Evolutionary conservation across 2,888 invertebrate species (phyloP).

Genomic region (Drosophila paracracens): DNA sequence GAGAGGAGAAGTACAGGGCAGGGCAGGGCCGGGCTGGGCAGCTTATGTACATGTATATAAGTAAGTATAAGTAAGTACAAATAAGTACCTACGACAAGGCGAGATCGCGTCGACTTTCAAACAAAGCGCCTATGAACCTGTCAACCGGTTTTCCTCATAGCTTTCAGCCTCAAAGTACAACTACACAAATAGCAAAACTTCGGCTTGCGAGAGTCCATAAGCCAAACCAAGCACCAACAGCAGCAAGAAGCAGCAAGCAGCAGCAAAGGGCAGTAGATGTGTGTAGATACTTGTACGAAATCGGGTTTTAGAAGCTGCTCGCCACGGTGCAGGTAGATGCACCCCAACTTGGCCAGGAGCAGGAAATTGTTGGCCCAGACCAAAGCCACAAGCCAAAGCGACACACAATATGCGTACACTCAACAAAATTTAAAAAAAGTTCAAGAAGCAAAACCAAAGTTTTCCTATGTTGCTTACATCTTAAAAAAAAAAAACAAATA

Average conservation of each 20-base stretch:
- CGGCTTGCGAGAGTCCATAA: slow-evolving; percentile 71
- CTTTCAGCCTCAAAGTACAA: slow-evolving; percentile 49
- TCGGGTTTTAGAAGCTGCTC: slow-evolving; percentile 61
- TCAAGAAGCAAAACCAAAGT: not conserved
- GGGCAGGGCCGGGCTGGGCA: slow-evolving; percentile 6
- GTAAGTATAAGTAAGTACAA: slow-evolving; percentile 59
- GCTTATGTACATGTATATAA: slow-evolving; percentile 40
- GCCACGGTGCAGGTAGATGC: slow-evolving; percentile 55
- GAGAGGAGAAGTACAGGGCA: slow-evolving; percentile 10
- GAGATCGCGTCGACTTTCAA: slow-evolving; percentile 49
- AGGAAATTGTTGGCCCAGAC: slow-evolving; percentile 55
- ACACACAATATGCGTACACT: slow-evolving; percentile 38
- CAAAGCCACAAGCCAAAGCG: slow-evolving; percentile 37
- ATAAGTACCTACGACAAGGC: slow-evolving; percentile 58
- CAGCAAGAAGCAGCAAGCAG: slow-evolving; percentile 30
- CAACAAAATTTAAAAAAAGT: not conserved
- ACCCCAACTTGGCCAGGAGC: slow-evolving; percentile 54
- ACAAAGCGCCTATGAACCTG: slow-evolving; percentile 78
- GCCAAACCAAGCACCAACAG: slow-evolving; percentile 59
- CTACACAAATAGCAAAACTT: slow-evolving; percentile 71
- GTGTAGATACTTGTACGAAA: slow-evolving; percentile 46
- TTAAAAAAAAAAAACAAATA: not conserved
- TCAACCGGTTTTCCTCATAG: slow-evolving; percentile 62
- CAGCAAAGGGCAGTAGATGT: slow-evolving; percentile 54
- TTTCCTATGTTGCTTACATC: not conserved